phyloP scores from a whole-genome alignment of 1,140 invertebrate genomes.

The Diabrotica virgifera region DNA sequence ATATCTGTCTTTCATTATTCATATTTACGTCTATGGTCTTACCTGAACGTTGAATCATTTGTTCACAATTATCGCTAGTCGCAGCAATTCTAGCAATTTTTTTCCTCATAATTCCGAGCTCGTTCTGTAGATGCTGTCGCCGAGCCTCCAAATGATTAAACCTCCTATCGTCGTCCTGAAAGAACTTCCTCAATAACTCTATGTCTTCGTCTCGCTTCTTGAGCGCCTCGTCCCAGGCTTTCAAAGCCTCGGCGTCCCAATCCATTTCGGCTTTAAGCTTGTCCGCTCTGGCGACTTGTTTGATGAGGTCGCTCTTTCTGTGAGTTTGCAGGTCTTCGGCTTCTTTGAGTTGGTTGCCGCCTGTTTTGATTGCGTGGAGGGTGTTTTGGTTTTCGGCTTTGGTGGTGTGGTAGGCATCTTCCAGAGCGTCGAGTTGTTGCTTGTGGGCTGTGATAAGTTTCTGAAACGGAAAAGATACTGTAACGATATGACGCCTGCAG shows the following conservation, averaged over 20 bases:
- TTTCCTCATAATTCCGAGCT: constrained; percentile 51
- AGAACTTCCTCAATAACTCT: constrained; percentile 60
- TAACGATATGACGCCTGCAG: too few relatives aligned
- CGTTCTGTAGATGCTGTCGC: constrained; percentile 52
- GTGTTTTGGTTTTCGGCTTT: constrained; percentile 53
- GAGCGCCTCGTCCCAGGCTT: constrained; percentile 61
- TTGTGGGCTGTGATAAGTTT: constrained; percentile 58
- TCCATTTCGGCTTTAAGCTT: constrained; percentile 56
- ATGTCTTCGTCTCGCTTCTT: constrained; percentile 59
- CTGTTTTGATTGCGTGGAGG: constrained; percentile 51
- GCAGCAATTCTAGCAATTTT: constrained; percentile 51
- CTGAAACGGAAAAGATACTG: constrained; percentile 35
- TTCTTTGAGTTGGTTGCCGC: constrained; percentile 52
- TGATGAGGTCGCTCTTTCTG: constrained; percentile 33
- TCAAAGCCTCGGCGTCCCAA: constrained; percentile 59
- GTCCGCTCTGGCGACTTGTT: constrained; percentile 55
- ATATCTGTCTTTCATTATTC: too few relatives aligned
- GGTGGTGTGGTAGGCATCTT: constrained; percentile 54
- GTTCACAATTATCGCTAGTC: constrained; percentile 54
- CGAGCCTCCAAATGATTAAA: constrained; percentile 57
- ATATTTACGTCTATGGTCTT: too few relatives aligned
- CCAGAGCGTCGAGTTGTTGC: constrained; percentile 60
- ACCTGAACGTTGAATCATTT: constrained; percentile 51
- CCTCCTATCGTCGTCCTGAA: constrained; percentile 60
- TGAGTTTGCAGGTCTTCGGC: constrained; percentile 48